A percentile compares a stretch with the other conserved stretches of the same genome.
Conservation (phyloP, 2,888 invertebrate genomes). For the Apodemia zela region DNA sequence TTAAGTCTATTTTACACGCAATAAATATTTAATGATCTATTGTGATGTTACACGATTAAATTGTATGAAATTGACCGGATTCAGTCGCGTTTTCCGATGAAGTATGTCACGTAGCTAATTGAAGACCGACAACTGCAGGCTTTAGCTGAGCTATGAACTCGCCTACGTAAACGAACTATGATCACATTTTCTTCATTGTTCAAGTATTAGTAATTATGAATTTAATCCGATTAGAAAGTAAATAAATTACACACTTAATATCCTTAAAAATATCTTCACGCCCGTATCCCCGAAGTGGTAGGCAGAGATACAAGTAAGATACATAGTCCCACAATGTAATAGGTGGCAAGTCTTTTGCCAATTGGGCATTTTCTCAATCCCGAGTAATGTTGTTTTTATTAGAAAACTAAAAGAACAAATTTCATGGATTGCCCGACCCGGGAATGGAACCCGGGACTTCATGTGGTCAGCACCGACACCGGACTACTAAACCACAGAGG, state of each 20-base stretch:
- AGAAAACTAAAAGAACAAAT: too few relatives aligned
- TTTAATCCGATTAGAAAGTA: conserved; percentile 11
- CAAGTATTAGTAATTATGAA: conserved; percentile 3
- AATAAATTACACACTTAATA: neutral
- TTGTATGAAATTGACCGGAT: conserved; percentile 1
- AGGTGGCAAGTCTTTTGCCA: too few relatives aligned
- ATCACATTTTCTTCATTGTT: conserved; percentile 16
- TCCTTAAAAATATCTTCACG: too few relatives aligned
- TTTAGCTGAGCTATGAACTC: conserved; percentile 46
- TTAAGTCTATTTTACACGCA: neutral
- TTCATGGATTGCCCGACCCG: too few relatives aligned
- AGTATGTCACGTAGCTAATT: conserved; percentile 68
- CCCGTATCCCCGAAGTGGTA: too few relatives aligned
- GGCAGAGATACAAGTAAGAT: too few relatives aligned
- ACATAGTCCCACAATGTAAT: too few relatives aligned
- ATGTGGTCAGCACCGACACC: too few relatives aligned
- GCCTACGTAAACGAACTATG: conserved; percentile 36
- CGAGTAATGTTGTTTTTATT: too few relatives aligned
- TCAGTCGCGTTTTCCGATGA: conserved; percentile 38
- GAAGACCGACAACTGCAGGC: conserved; percentile 57
- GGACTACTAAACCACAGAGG: too few relatives aligned
- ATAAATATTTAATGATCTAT: neutral
- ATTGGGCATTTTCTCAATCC: too few relatives aligned
- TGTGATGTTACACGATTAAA: neutral
- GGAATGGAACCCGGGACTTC: too few relatives aligned